Conservation (phyloP, 1,140 invertebrate genomes). For the Zaprionus inermis region DNA sequence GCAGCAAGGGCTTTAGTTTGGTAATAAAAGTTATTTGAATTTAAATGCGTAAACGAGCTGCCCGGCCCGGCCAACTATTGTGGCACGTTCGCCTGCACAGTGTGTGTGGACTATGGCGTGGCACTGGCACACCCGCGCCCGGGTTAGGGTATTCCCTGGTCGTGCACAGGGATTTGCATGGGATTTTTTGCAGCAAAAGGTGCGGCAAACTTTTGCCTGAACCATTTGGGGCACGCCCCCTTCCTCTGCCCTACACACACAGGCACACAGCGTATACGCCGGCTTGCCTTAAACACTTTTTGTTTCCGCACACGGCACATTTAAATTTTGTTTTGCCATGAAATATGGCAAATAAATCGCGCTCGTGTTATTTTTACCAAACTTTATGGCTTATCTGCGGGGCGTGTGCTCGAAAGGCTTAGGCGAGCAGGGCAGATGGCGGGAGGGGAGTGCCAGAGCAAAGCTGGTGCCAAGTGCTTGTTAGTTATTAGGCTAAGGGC, state of each 20-base stretch:
- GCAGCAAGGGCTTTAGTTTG: slow-evolving; percentile 68
- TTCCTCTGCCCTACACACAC: slow-evolving; percentile 30
- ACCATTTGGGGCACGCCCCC: slow-evolving; percentile 5
- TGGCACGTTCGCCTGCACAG: slow-evolving; percentile 39
- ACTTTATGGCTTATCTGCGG: slow-evolving; percentile 78
- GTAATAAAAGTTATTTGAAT: slow-evolving; percentile 83
- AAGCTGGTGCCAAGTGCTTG: slow-evolving; percentile 63
- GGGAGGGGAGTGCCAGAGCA: background rate
- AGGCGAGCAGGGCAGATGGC: slow-evolving; percentile 10
- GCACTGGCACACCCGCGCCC: background rate
- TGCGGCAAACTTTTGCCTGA: slow-evolving; percentile 61
- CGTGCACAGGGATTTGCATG: background rate
- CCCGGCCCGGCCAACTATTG: slow-evolving; percentile 53
- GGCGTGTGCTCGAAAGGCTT: slow-evolving; percentile 75
- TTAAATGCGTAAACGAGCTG: slow-evolving; percentile 82
- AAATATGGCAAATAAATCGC: slow-evolving; percentile 81
- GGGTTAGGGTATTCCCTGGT: background rate
- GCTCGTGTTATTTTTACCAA: slow-evolving; percentile 59
- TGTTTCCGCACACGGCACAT: slow-evolving; percentile 78
- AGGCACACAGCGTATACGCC: slow-evolving; percentile 71
- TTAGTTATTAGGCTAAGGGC: slow-evolving; percentile 76
- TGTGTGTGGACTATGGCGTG: background rate
- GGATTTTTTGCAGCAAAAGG: slow-evolving; percentile 58
- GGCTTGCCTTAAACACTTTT: slow-evolving; percentile 78
- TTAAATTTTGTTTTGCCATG: slow-evolving; percentile 78